Conservation (phyloP, 2,888 invertebrate species). For the Adelphocoris suturalis region DNA sequence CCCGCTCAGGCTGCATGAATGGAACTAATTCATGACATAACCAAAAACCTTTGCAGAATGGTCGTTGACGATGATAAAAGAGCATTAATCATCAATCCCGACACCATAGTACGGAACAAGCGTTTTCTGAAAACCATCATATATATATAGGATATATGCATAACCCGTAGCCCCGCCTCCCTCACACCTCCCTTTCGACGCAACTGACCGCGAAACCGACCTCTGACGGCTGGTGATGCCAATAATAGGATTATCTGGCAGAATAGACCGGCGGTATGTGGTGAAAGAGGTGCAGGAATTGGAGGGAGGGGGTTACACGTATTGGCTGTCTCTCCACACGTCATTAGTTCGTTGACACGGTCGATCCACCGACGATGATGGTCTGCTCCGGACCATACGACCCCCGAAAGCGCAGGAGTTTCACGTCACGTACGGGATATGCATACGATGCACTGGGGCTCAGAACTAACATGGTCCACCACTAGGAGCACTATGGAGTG, state of each 20-base stretch:
- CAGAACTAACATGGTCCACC: no score
- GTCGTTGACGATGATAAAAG: neutral
- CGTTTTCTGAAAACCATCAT: neutral
- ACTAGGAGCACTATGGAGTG: no score
- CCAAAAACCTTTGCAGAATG: neutral
- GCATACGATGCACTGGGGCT: no score
- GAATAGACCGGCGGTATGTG: neutral
- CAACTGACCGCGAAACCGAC: slow-evolving; percentile 14
- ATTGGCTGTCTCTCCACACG: slow-evolving; percentile 19
- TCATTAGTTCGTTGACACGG: slow-evolving; percentile 19
- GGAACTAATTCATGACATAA: neutral
- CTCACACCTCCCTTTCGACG: neutral
- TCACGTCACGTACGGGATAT: no score
- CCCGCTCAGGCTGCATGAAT: no score
- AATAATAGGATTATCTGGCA: slow-evolving; percentile 14
- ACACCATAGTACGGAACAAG: neutral
- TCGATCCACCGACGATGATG: neutral
- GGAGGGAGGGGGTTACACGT: neutral
- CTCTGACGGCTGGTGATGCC: neutral
- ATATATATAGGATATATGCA: neutral
- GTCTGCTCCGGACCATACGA: no score
- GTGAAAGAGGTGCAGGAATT: neutral
- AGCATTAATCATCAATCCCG: slow-evolving; percentile 10
- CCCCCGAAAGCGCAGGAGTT: no score
- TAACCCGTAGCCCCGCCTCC: no score